These are phyloP conservation scores for Tenodera sinensis DNA, from an alignment of 2,888 invertebrate genomes.

Conservation along the genomic window DNA sequence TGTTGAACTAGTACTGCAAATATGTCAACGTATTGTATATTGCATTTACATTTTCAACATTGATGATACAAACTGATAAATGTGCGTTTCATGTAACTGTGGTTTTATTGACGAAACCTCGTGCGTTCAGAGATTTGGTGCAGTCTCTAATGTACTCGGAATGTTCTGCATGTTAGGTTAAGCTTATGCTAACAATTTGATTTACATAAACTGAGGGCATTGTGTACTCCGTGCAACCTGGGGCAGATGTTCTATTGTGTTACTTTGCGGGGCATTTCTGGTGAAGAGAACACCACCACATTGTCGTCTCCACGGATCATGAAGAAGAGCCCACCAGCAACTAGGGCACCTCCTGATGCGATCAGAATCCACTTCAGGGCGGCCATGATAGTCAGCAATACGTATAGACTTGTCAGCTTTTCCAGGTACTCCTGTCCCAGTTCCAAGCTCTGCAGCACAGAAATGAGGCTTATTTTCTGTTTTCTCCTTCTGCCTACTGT, in stretches of 20 bases:
- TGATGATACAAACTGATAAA: too few species aligned
- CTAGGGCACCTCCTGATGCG: constrained; percentile 48
- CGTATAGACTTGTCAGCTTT: constrained; percentile 57
- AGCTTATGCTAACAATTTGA: neutral
- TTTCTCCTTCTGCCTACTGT: neutral
- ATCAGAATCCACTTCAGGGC: constrained; percentile 58
- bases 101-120: too few species aligned
- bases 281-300: neutral
- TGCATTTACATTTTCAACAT: too few species aligned
- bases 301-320: neutral
- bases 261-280: neutral
- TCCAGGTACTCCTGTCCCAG: constrained; percentile 64
- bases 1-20: too few species aligned
- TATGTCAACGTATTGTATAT: too few species aligned
- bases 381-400: constrained; percentile 51
- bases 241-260: neutral
- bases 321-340: constrained; percentile 34
- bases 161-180: neutral
- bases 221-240: neutral
- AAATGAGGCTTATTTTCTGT: neutral
- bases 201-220: neutral
- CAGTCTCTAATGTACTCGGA: neutral
- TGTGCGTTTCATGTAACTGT: too few species aligned
- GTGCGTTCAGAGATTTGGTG: too few species aligned
- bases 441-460: constrained; percentile 54